Evolutionary conservation across 2,797 vertebrate genomes (phyloP).

Genomic region (Leptatherina wallacei): DNA sequence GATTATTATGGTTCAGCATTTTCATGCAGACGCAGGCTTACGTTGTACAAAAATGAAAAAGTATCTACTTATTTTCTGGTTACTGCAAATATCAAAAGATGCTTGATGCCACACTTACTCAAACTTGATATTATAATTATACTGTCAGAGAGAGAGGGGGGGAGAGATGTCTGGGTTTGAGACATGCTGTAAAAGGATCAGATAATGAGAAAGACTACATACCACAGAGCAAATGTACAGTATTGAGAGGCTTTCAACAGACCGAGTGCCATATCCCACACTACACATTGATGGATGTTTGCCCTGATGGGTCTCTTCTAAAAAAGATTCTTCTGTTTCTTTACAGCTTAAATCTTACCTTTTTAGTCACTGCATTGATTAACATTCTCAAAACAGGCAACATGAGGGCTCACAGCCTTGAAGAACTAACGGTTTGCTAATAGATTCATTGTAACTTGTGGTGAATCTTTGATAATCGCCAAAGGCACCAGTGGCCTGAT

Average conservation of each 20-base stretch:
- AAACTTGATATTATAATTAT: not conserved
- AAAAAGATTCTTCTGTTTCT: conserved; percentile 37
- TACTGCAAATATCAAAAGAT: not conserved
- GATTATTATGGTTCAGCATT: not conserved
- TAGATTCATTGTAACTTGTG: conserved; percentile 23
- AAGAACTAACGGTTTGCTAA: conserved; percentile 3
- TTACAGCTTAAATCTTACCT: conserved; percentile 45
- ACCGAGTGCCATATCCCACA: conserved; percentile 6
- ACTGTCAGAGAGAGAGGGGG: not conserved
- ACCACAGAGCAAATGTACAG: not conserved
- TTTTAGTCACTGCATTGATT: conserved; percentile 19
- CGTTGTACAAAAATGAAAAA: not conserved
- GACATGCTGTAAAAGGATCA: not conserved
- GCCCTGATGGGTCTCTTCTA: conserved; percentile 50
- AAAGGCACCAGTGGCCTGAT: conserved; percentile 21
- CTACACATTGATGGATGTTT: conserved; percentile 38
- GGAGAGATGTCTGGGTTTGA: not conserved
- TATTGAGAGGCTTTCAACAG: conserved; percentile 12
- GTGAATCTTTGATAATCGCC: conserved; percentile 32
- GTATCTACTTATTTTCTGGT: not conserved
- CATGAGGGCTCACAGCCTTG: not conserved
- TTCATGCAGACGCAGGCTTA: not conserved
- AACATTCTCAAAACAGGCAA: conserved; percentile 21
- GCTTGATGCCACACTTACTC: not conserved
- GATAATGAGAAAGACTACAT: conserved; percentile 12